Evolutionary conservation across 2,888 invertebrate genomes (phyloP), one percentile per base, ranked within the genome.

Genomic region (Drosophila tripunctata): DNA sequence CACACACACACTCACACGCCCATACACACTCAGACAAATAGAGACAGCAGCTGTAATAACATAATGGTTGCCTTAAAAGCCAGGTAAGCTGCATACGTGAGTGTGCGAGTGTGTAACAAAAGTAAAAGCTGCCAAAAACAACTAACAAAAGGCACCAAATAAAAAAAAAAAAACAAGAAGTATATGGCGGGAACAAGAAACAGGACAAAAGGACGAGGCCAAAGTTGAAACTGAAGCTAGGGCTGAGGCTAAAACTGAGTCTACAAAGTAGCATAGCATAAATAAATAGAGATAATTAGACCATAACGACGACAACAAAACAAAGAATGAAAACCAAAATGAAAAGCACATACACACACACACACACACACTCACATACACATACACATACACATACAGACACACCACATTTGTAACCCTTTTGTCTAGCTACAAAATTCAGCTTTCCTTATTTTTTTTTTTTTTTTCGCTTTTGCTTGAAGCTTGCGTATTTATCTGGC

Each of bases 241-340:
- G 30, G 50, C 44, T 22, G 5, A 14, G 57, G 55, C 27, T 27
- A 27, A 10, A 27, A 27, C 27, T 57, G 50, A 30, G 56, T 24
- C 50, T 33, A 72, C 68, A 76, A 74, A 77, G 74, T 67, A 63
- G 57, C 82, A 71, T 79, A 55, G 82, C 85, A 84, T 87, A 87
- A 83, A 83, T 83, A 83, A 83, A 83, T 83, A 81, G 87, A 87
- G 87, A 83, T 83, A 87, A 83, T 87, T 83, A 83, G 87, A 83
- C 85, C 83, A 83, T 84, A 87, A 83, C 87, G 74, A 78, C 75
- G 67, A 67, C 71, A 71, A 82, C 61, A 67, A 70, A 70, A 67
- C 58, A 58, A 61, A 64, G 52, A 55, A 57, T 41, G 44, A 31
- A 62, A 54, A 58, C 31, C 51, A 45, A 65, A 62, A 58, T 48